These are phyloP conservation scores for Dromaius novaehollandiae DNA, from an alignment of 2,113 vertebrate species.

Conservation along the genomic window DNA sequence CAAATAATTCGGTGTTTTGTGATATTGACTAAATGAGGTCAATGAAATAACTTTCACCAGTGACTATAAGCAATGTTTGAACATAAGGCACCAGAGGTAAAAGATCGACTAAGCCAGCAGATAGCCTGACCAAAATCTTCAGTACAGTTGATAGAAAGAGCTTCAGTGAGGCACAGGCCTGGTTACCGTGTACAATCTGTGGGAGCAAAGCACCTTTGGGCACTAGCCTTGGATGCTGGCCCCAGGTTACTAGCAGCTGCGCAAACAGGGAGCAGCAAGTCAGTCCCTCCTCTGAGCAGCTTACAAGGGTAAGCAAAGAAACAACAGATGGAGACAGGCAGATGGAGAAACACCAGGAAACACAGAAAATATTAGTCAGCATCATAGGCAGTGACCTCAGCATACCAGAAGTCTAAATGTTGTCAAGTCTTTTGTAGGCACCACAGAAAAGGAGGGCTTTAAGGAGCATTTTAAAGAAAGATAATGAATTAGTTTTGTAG, in stretches of 20 bases:
- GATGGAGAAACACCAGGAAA: slow-evolving; percentile 63
- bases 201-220: not conserved
- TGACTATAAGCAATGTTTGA: not conserved
- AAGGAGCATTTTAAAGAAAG: not conserved
- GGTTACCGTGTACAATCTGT: rapidly evolving
- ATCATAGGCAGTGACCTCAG: slow-evolving; percentile 58
- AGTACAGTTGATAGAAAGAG: rapidly evolving
- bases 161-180: rapidly evolving
- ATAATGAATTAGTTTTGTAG: not conserved
- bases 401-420: slow-evolving; percentile 35
- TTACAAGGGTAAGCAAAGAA: slow-evolving; percentile 11
- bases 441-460: not conserved
- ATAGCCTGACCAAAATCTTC: not conserved
- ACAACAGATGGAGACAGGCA: slow-evolving; percentile 51
- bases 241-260: not conserved
- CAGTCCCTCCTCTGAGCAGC: not conserved
- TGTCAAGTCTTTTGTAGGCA: slow-evolving; percentile 35
- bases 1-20: slow-evolving; percentile 3
- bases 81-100: not conserved
- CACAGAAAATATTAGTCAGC: slow-evolving; percentile 69
- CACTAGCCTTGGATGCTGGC: rapidly evolving
- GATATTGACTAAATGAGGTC: not conserved
- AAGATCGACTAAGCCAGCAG: not conserved
- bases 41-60: not conserved
- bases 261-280: not conserved